Conservation (phyloP, 2,888 invertebrate genomes). For the Eudemis profundana region DNA sequence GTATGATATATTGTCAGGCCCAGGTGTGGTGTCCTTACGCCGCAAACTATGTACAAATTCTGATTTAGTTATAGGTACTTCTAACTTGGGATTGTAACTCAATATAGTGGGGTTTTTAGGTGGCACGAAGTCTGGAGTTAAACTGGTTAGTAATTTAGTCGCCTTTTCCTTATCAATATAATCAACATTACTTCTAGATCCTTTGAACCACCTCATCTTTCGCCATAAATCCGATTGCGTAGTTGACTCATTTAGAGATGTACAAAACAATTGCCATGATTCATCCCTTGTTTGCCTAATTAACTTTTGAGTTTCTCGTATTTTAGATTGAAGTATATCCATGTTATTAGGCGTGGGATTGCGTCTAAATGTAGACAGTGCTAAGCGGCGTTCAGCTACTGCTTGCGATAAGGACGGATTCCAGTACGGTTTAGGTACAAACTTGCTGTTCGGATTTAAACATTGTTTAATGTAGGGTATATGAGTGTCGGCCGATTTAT, state of each 20-base stretch:
- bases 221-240: slow-evolving; percentile 32
- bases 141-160: slow-evolving; percentile 17
- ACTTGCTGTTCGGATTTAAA: slow-evolving; percentile 43
- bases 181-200: slow-evolving; percentile 11
- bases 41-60: slow-evolving; percentile 40
- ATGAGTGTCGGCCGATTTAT: slow-evolving; percentile 39
- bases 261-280: no score
- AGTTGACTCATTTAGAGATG: slow-evolving; percentile 21
- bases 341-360: slow-evolving; percentile 49
- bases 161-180: slow-evolving; percentile 20
- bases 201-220: slow-evolving; percentile 46
- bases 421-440: slow-evolving; percentile 52
- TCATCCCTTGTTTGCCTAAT: no score
- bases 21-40: slow-evolving; percentile 41
- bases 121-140: slow-evolving; percentile 30
- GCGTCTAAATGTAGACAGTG: slow-evolving; percentile 47
- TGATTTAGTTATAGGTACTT: slow-evolving; percentile 5
- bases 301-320: slow-evolving; percentile 26
- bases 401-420: slow-evolving; percentile 46
- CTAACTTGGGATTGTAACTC: slow-evolving; percentile 10
- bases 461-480: slow-evolving; percentile 46
- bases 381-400: slow-evolving; percentile 48
- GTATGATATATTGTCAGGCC: slow-evolving; percentile 33
- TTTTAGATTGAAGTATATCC: slow-evolving; percentile 36
- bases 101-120: slow-evolving; percentile 18